Percentiles rank a stretch among this genome's conserved stretches.
Conservation (phyloP, 2,888 invertebrate species). For the Villa cingulata region DNA sequence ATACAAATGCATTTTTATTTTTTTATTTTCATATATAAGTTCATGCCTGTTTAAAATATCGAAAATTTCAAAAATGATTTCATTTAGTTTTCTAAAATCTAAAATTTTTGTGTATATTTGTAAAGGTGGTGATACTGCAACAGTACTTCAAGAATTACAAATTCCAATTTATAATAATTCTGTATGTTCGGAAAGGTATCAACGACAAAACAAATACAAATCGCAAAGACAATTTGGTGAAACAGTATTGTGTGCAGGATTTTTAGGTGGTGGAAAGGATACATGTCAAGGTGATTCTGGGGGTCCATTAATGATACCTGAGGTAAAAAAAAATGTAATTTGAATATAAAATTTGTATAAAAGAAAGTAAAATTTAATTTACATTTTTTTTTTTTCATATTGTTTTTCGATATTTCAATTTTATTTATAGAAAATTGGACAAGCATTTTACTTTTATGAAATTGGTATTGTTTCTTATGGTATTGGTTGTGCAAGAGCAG, state of each 20-base stretch:
- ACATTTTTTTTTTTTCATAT: not conserved
- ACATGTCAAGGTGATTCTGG: conserved; percentile 35
- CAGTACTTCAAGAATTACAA: conserved; percentile 51
- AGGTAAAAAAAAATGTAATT: too few relatives aligned
- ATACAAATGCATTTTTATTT: not conserved
- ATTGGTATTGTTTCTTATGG: conserved; percentile 57
- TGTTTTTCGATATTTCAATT: not conserved
- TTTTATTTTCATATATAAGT: too few relatives aligned
- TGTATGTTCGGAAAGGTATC: conserved; percentile 40
- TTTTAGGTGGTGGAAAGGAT: conserved; percentile 25
- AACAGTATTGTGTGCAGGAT: conserved; percentile 28
- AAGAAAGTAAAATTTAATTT: too few relatives aligned
- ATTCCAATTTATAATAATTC: conserved; percentile 54
- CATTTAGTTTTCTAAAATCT: too few relatives aligned
- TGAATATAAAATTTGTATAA: too few relatives aligned
- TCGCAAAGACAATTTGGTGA: conserved; percentile 28
- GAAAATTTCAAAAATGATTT: too few relatives aligned
- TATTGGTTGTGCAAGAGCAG: conserved; percentile 46
- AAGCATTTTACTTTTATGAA: conserved; percentile 29
- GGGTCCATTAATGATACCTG: conserved; percentile 33
- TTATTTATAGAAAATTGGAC: conserved; percentile 2
- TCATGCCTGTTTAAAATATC: too few relatives aligned
- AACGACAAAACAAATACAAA: conserved; percentile 12
- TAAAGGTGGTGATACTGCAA: conserved; percentile 55
- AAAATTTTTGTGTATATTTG: too few relatives aligned